Conservation (phyloP, 1,140 invertebrate genomes). For the Anagrus nilaparvatae region DNA sequence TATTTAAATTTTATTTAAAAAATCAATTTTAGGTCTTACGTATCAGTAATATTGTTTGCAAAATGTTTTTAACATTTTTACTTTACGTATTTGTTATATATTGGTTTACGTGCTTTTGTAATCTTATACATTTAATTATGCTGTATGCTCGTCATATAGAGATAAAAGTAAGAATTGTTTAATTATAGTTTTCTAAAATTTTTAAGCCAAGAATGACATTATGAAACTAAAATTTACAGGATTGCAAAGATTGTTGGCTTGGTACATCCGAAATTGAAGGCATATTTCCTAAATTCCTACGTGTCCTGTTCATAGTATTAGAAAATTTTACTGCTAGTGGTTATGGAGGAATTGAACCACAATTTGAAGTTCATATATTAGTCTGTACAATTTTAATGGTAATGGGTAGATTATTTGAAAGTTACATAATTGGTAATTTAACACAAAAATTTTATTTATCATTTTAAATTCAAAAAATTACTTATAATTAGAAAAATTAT, state of each 20-base stretch:
- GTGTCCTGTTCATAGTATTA: slow-evolving; percentile 30
- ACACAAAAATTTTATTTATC: not conserved
- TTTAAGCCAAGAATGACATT: too few relatives aligned
- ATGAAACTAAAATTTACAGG: slow-evolving; percentile 15
- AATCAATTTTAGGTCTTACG: too few relatives aligned
- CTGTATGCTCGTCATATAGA: slow-evolving; percentile 19
- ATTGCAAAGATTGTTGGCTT: slow-evolving; percentile 30
- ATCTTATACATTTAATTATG: slow-evolving; percentile 25
- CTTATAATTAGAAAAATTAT: not conserved
- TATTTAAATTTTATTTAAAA: too few relatives aligned
- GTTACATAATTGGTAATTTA: slow-evolving; percentile 30
- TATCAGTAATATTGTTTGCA: slow-evolving; percentile 25
- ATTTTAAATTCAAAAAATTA: not conserved
- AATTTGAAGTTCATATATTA: slow-evolving; percentile 19
- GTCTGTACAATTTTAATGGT: slow-evolving; percentile 31
- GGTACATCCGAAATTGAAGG: slow-evolving; percentile 7
- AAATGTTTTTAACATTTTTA: slow-evolving; percentile 23
- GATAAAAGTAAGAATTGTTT: too few relatives aligned
- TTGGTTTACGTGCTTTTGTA: slow-evolving; percentile 35
- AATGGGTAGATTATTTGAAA: slow-evolving; percentile 28
- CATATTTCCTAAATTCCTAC: slow-evolving; percentile 21
- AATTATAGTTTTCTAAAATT: not conserved
- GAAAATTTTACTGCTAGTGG: slow-evolving; percentile 31
- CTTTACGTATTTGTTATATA: slow-evolving; percentile 29
- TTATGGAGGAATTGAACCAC: slow-evolving; percentile 24